Percentiles rank a stretch among this genome's conserved stretches.
phyloP scores from a whole-genome alignment of 2,113 vertebrate genomes.

The Oryzias javanicus region DNA sequence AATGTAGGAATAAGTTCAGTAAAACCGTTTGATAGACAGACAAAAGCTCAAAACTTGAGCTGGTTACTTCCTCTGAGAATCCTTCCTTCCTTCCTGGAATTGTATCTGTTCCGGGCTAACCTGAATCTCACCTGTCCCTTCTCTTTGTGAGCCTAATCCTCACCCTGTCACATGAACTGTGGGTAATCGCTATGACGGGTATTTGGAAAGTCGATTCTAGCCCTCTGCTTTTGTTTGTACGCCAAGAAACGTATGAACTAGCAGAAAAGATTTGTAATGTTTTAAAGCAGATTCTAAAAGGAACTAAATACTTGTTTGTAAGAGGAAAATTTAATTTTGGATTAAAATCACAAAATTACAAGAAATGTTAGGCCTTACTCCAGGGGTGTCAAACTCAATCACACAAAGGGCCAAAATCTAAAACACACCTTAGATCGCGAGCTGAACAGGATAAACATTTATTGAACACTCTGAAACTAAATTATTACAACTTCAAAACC shows the following conservation, averaged over 20 bases:
- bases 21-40: conserved; percentile 14
- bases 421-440: no score
- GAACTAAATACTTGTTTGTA: conserved; percentile 21
- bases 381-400: no score
- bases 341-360: conserved; percentile 47
- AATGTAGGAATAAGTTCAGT: conserved; percentile 8
- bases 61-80: conserved; percentile 6
- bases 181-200: conserved; percentile 42
- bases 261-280: no score
- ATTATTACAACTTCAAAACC: no score
- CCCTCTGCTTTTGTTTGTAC: conserved; percentile 1
- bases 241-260: no score
- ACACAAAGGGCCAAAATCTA: no score
- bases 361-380: conserved; percentile 10
- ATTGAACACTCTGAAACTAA: no score
- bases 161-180: conserved; percentile 8
- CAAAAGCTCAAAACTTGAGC: conserved; percentile 17
- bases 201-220: conserved; percentile 33
- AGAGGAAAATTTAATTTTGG: conserved; percentile 10
- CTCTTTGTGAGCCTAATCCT: conserved; percentile 59
- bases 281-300: no score
- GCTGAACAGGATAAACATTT: no score
- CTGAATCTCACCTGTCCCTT: conserved; percentile 57
- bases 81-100: conserved; percentile 44
- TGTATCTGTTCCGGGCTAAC: conserved; percentile 45